phyloP scores from a whole-genome alignment of 1,140 invertebrate genomes.

The Drosophila kikkawai region DNA sequence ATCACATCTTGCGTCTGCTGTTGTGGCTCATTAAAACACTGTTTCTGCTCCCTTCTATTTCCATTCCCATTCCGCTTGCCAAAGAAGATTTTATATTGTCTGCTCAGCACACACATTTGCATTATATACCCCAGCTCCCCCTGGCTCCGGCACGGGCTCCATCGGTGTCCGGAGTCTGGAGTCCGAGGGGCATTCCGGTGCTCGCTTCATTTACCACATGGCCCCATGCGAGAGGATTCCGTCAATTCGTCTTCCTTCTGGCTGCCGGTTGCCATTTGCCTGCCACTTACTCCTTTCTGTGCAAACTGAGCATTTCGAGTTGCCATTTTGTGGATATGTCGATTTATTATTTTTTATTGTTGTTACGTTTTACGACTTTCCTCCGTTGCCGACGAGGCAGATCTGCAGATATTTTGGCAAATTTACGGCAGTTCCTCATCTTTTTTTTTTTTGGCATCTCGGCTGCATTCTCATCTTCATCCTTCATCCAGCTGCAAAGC shows the following conservation, averaged over 20 bases:
- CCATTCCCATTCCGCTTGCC: slow-evolving; percentile 21
- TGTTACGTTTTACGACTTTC: slow-evolving; percentile 83
- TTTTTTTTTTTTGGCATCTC: slow-evolving; percentile 49
- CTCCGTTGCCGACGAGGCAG: slow-evolving; percentile 38
- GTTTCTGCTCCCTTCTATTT: slow-evolving; percentile 51
- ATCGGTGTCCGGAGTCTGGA: slow-evolving; percentile 3
- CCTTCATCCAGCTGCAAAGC: slow-evolving; percentile 35
- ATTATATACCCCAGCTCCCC: slow-evolving; percentile 16
- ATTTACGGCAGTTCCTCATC: slow-evolving; percentile 55
- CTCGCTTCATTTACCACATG: slow-evolving; percentile 69
- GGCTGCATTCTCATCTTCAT: slow-evolving; percentile 15
- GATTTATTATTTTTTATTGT: slow-evolving; percentile 85
- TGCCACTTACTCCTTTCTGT: slow-evolving; percentile 61
- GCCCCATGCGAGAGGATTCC: slow-evolving; percentile 46
- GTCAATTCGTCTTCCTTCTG: slow-evolving; percentile 52
- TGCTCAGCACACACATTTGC: slow-evolving; percentile 47
- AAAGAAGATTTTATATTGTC: slow-evolving; percentile 52
- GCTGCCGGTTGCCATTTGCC: slow-evolving; percentile 23
- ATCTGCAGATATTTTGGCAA: slow-evolving; percentile 63
- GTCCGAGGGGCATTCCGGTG: slow-evolving; percentile 33
- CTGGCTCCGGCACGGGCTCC: background rate
- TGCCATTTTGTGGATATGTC: slow-evolving; percentile 83
- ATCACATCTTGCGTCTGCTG: slow-evolving; percentile 32
- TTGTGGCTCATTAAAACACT: slow-evolving; percentile 56
- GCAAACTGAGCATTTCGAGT: slow-evolving; percentile 69